A percentile compares a stretch with the other conserved stretches of the same genome.
Conservation (phyloP, 1,140 invertebrate genomes). For the Globodera ellingtonae region DNA sequence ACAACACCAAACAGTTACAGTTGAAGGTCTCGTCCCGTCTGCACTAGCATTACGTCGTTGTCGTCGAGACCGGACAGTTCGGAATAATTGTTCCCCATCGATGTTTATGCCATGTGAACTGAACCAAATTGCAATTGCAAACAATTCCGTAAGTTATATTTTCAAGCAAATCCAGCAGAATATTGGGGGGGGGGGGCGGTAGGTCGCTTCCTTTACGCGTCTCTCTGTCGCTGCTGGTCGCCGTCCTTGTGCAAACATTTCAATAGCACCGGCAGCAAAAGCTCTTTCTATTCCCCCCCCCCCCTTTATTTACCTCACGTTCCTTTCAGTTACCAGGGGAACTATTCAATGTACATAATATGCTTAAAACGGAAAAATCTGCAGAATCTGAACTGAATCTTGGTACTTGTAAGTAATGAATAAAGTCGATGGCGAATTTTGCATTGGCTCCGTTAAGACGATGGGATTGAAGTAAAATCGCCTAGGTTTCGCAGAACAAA, state of each 20-base stretch:
- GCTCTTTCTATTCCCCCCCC: too few relatives aligned
- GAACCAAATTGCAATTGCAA: background rate
- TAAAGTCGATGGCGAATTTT: too few relatives aligned
- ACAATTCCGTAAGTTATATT: too few relatives aligned
- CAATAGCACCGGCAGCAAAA: background rate
- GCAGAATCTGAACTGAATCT: too few relatives aligned
- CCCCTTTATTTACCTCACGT: background rate
- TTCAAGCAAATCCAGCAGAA: too few relatives aligned
- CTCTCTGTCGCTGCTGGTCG: background rate
- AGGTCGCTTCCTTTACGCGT: too few relatives aligned
- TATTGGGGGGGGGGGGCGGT: too few relatives aligned
- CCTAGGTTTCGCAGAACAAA: too few relatives aligned
- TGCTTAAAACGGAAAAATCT: too few relatives aligned
- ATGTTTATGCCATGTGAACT: background rate
- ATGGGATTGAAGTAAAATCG: too few relatives aligned
- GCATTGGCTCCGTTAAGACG: too few relatives aligned
- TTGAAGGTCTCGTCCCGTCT: slow-evolving; percentile 3
- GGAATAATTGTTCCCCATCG: slow-evolving; percentile 46
- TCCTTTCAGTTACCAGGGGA: background rate
- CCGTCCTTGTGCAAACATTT: background rate
- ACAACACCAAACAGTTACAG: background rate
- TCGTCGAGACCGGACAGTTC: slow-evolving; percentile 43
- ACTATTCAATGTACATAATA: background rate
- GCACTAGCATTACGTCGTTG: slow-evolving; percentile 43
- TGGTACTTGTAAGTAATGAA: too few relatives aligned